A percentile compares a stretch with the other conserved stretches of the same genome.
Conservation (phyloP, 2,888 invertebrate species). For the Schrankia costaestrigalis region DNA sequence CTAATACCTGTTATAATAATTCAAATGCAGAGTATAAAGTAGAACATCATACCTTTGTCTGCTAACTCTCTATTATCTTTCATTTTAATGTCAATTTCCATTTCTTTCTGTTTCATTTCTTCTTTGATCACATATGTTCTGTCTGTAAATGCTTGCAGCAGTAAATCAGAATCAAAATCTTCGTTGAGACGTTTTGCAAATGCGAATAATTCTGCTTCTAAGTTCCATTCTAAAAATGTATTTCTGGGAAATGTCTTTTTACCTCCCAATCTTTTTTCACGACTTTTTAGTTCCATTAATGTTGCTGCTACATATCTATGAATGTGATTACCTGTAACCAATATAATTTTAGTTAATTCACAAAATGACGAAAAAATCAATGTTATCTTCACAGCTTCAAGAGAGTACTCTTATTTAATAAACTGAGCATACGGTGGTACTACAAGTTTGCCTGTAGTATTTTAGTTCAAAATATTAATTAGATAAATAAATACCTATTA, state of each 20-base stretch:
- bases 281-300: constrained; percentile 80
- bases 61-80: constrained; percentile 86
- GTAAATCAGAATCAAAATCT: constrained; percentile 85
- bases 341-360: constrained; percentile 3
- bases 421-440: no score
- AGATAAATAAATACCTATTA: constrained; percentile 2
- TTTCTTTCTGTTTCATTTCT: constrained; percentile 83
- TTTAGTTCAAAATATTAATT: no score
- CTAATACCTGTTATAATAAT: no score
- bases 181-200: constrained; percentile 93
- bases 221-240: constrained; percentile 91
- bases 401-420: no score
- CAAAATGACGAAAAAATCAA: background rate
- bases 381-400: no score
- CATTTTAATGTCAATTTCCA: constrained; percentile 85
- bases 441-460: no score
- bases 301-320: constrained; percentile 87
- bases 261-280: constrained; percentile 81
- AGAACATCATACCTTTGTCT: constrained; percentile 72
- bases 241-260: constrained; percentile 78
- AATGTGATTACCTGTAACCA: constrained; percentile 54
- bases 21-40: background rate
- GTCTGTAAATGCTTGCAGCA: constrained; percentile 90
- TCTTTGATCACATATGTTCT: constrained; percentile 88
- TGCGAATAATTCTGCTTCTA: constrained; percentile 91